Evolutionary conservation across 2,797 vertebrate species (phyloP), one percentile per base, ranked within the genome.

Genomic region (Acanthopagrus latus): DNA sequence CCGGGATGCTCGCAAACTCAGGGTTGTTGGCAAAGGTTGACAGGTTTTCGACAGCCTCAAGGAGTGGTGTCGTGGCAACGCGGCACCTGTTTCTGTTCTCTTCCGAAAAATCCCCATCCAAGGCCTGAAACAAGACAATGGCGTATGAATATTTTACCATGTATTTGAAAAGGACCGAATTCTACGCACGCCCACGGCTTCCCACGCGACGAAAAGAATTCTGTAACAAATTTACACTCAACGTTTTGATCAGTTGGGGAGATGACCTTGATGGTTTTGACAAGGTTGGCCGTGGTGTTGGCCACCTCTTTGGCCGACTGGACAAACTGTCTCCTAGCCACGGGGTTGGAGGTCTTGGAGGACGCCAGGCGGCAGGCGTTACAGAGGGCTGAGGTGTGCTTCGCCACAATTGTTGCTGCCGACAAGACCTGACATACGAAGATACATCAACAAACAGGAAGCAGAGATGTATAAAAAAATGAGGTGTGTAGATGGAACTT

Each of bases 221-320:
- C 52, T 64, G 81, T 78, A 86, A 72, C 80, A 88, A 89, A 78
- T 85, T 83, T 76, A 84, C 82, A 93, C 90, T 91, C 85, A 93
- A 92, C 91, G 84, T 93, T 93, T 92, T 93, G 92, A 92, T 90
- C 90, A 76, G 79, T 90, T 78, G 76, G 86, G 57, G 88, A 91
- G 79, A 82, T 92, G 92, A 99, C 98, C 97, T 99, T 99, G 92
- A 99, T 99, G 80, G 98, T 99, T 95, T 99, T 99, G 84, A 99
- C 98, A 57, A 99, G 95, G 94, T 98, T 99, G 88, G 98, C 98
- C 0, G 98, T 99, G 89, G 98, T 99, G 94, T 99, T 99, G 82
- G 98, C 98, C 58, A 99, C 98, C 89, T 99, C 98, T 93, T 99
- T 99, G 88, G 98, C 98, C 7, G 98, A 99, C 88, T 99, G 98